phyloP scores from a whole-genome alignment of 2,888 invertebrate species.

The Dryococelus australis region DNA sequence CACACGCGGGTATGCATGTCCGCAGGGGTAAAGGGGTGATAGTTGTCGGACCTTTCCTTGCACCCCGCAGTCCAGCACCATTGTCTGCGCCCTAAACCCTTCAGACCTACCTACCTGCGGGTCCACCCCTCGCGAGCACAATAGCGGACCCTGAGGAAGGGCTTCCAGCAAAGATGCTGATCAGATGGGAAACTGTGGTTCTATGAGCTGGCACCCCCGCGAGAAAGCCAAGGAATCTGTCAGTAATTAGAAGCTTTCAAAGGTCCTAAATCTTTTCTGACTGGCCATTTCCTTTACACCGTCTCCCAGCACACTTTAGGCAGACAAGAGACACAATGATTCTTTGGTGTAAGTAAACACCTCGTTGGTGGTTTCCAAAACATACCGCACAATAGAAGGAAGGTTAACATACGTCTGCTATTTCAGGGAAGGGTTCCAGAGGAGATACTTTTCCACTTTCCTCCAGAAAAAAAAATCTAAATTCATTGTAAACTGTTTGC shows the following conservation, averaged over 20 bases:
- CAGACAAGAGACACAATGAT: neutral
- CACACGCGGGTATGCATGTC: neutral
- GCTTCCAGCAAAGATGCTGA: neutral
- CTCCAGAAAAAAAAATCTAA: too few relatives aligned
- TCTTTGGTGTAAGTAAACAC: neutral
- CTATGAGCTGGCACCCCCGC: neutral
- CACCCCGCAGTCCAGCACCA: neutral
- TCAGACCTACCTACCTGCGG: neutral
- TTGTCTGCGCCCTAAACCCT: neutral
- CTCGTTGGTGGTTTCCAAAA: neutral
- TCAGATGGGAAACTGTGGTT: neutral
- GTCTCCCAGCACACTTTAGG: neutral
- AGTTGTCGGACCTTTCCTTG: neutral
- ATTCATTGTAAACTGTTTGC: too few relatives aligned
- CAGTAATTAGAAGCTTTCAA: constrained; percentile 2
- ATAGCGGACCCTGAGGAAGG: neutral
- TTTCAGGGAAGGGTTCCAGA: too few relatives aligned
- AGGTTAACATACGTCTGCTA: too few relatives aligned
- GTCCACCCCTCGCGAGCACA: neutral
- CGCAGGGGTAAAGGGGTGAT: neutral
- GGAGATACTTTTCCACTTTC: too few relatives aligned
- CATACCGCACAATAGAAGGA: neutral
- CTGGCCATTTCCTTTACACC: neutral
- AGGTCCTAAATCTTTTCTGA: neutral
- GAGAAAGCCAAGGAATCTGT: neutral